phyloP scores from a whole-genome alignment of 2,888 invertebrate genomes.

The Rhingia rostrata region DNA sequence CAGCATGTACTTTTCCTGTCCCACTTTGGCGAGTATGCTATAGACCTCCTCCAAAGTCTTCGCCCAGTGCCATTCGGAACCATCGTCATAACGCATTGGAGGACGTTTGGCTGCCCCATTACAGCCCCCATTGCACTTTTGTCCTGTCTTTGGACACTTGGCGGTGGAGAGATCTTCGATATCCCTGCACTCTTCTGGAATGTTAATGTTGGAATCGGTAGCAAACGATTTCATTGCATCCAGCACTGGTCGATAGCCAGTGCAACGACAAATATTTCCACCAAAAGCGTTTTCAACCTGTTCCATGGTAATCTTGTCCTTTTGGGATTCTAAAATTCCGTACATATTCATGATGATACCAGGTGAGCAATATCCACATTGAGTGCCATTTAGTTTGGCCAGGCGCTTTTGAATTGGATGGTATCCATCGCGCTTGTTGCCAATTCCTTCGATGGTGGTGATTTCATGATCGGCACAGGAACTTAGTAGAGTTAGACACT shows the following conservation, averaged over 20 bases:
- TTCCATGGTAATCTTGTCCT: conserved; percentile 84
- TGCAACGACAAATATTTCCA: conserved; percentile 91
- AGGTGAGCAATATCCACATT: conserved; percentile 90
- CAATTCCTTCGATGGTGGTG: conserved; percentile 89
- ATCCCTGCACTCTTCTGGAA: conserved; percentile 83
- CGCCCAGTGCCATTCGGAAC: conserved; percentile 80
- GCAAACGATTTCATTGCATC: conserved; percentile 91
- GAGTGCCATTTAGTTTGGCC: conserved; percentile 87
- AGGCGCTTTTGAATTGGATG: conserved; percentile 87
- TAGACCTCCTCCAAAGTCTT: conserved; percentile 77
- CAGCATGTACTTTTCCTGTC: conserved; percentile 85
- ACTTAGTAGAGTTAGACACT: conserved; percentile 87
- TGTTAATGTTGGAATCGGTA: conserved; percentile 84
- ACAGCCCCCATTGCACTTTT: conserved; percentile 81
- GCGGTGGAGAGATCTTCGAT: conserved; percentile 80
- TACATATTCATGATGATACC: conserved; percentile 91
- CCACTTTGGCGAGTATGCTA: conserved; percentile 76
- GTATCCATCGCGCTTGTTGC: conserved; percentile 86
- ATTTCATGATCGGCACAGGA: conserved; percentile 88
- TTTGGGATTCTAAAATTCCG: conserved; percentile 84
- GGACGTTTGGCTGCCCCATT: conserved; percentile 24
- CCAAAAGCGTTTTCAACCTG: conserved; percentile 91
- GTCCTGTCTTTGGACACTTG: conserved; percentile 82
- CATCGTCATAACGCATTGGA: conserved; percentile 75
- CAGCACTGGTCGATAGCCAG: conserved; percentile 90